Percentiles rank a stretch among this genome's conserved stretches.
Conservation (phyloP, 2,888 invertebrate genomes). For the Tortrix viridana region DNA sequence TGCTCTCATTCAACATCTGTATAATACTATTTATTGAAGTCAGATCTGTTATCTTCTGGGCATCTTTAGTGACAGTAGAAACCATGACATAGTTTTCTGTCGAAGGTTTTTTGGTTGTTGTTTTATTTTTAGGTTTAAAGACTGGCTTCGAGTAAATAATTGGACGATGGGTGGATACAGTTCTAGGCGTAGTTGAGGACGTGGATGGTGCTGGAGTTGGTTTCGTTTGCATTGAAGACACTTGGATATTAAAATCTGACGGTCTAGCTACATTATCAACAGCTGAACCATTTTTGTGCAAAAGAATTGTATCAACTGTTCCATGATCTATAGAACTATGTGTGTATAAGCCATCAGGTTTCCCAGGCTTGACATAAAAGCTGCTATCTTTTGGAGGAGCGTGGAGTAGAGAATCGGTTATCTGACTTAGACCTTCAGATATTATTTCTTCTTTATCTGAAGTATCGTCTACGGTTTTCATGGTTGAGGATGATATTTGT, state of each 20-base stretch:
- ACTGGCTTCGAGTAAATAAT: slow-evolving; percentile 72
- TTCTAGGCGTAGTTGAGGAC: slow-evolving; percentile 58
- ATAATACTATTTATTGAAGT: slow-evolving; percentile 84
- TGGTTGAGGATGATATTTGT: slow-evolving; percentile 50
- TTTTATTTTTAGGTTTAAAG: slow-evolving; percentile 74
- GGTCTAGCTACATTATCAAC: slow-evolving; percentile 80
- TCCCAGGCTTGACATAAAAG: slow-evolving; percentile 58
- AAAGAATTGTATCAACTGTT: slow-evolving; percentile 86
- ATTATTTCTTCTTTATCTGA: slow-evolving; percentile 79
- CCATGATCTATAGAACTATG: slow-evolving; percentile 85
- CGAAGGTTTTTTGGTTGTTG: slow-evolving; percentile 54
- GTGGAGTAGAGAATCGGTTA: slow-evolving; percentile 79
- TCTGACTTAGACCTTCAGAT: slow-evolving; percentile 83
- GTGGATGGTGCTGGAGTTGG: slow-evolving; percentile 65
- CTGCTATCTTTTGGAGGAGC: slow-evolving; percentile 76
- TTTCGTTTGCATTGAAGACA: slow-evolving; percentile 79
- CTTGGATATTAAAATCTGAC: slow-evolving; percentile 78
- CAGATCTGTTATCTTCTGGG: slow-evolving; percentile 69
- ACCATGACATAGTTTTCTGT: slow-evolving; percentile 84
- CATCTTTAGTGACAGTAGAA: slow-evolving; percentile 81
- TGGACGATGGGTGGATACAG: slow-evolving; percentile 72
- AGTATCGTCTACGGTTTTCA: slow-evolving; percentile 57
- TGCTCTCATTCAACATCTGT: slow-evolving; percentile 85
- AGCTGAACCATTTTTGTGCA: slow-evolving; percentile 83
- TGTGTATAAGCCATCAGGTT: slow-evolving; percentile 64